phyloP scores from a whole-genome alignment of 1,140 invertebrate genomes.

The Drosophila ficusphila region DNA sequence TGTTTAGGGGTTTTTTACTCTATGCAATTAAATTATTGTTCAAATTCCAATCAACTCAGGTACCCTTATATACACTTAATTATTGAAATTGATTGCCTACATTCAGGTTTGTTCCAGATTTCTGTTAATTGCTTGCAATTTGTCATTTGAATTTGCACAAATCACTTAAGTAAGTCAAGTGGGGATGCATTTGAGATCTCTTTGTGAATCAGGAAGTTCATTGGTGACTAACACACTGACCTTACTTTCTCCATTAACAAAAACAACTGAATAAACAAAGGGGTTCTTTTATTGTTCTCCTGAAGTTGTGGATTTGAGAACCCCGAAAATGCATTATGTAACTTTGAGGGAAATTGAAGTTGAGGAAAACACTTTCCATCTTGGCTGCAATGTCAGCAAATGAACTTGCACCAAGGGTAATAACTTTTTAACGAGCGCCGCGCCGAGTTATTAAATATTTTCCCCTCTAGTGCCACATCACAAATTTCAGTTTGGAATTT shows the following conservation, averaged over 20 bases:
- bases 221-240: slow-evolving; percentile 31
- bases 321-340: not conserved
- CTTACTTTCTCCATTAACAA: slow-evolving; percentile 27
- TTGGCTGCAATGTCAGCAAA: slow-evolving; percentile 11
- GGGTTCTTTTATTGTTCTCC: not conserved
- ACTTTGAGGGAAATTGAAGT: not conserved
- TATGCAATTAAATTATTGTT: not conserved
- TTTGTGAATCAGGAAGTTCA: slow-evolving; percentile 37
- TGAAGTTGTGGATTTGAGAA: not conserved
- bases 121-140: not conserved
- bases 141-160: not conserved
- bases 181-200: not conserved
- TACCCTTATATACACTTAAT: not conserved
- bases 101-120: slow-evolving; percentile 3
- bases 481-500: slow-evolving; percentile 22
- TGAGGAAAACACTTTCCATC: slow-evolving; percentile 3
- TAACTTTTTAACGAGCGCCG: slow-evolving; percentile 6
- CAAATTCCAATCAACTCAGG: not conserved
- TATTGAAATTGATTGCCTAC: slow-evolving; percentile 21
- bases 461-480: slow-evolving; percentile 25
- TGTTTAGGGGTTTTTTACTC: not conserved
- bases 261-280: slow-evolving; percentile 11
- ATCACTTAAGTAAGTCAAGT: no score
- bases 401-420: slow-evolving; percentile 20
- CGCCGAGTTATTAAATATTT: slow-evolving; percentile 21